Evolutionary conservation across 1,140 invertebrate genomes (phyloP), one percentile per base, ranked within the genome.

Genomic region (Drosophila cardini): DNA sequence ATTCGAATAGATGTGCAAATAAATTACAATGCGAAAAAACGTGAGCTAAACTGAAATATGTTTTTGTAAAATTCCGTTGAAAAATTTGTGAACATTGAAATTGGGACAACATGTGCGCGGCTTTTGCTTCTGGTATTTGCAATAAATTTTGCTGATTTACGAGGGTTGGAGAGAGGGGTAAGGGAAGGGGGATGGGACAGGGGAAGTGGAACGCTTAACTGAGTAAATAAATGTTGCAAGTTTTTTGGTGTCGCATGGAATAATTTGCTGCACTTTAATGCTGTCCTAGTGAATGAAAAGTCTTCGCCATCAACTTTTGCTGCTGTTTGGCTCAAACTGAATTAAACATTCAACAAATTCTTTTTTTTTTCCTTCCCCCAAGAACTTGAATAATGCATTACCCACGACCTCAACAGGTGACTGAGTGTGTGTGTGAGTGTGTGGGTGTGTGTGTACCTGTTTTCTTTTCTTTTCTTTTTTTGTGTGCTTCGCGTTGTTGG

Each of bases 71-170:
- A 84, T 85, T 76, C 69, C 73, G 65, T 53, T 63, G 32, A 53
- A 69, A 82, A 87, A 86, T 82, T 78, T 80, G 64, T 74, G 76
- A 65, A 77, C 75, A 86, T 86, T 85, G 81, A 86, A 78, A 65
- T 71, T 86, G 76, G 79, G 75, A 86, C 78, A 86, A 86, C 82
- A 86, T 86, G 82, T 86, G 71, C 46, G 81, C 81, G 83, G 83
- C 83, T 76, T 78, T 82, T 82, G 67, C 78, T 65, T 3, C 57
- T 82, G 78, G 75, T 60, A 69, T 78, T 86, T 40, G 82, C 84
- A 76, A 87, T 86, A 86, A 87, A 87, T 86, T 87, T 78, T 26
- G 15, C 72, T 86, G 83, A 86, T 86, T 86, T 86, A 86, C 82
- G 79, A 68, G 74, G 72, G 63, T 46, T 70, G 69, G 70, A 62